Conservation (phyloP, 2,797 vertebrate species). For the Tapera naevia region DNA sequence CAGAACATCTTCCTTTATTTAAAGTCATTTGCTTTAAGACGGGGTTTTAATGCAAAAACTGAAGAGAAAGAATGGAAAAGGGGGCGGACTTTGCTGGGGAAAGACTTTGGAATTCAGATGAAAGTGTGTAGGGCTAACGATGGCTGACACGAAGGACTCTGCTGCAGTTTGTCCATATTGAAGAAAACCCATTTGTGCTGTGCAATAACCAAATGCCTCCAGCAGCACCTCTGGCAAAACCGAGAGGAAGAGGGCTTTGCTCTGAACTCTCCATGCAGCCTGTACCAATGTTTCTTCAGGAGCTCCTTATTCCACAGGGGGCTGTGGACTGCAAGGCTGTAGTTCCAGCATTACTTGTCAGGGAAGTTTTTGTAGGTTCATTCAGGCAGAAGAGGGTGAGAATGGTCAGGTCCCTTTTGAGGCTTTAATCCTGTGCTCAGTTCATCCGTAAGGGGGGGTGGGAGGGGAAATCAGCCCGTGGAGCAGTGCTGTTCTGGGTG, state of each 20-base stretch:
- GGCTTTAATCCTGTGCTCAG: neutral
- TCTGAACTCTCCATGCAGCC: rapidly evolving
- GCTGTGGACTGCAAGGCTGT: too few relatives aligned
- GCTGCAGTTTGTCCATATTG: neutral
- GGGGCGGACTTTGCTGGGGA: neutral
- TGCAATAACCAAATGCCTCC: rapidly evolving
- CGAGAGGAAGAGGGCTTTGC: neutral
- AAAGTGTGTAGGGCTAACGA: too few relatives aligned
- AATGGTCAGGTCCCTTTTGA: neutral
- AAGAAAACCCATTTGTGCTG: neutral
- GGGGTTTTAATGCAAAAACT: neutral
- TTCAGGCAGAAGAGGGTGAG: too few relatives aligned
- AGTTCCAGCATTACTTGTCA: neutral
- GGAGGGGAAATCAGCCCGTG: neutral
- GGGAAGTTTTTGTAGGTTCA: neutral
- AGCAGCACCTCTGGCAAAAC: neutral
- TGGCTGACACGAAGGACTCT: too few relatives aligned
- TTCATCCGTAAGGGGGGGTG: rapidly evolving
- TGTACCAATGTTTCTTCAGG: rapidly evolving
- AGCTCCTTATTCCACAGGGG: rapidly evolving
- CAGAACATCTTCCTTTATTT: neutral
- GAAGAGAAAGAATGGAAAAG: neutral
- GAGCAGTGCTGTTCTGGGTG: rapidly evolving
- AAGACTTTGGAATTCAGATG: neutral
- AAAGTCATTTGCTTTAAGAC: neutral